Evolutionary conservation across 2,888 invertebrate genomes (phyloP).

Genomic region (Malthinus flaveolus): DNA sequence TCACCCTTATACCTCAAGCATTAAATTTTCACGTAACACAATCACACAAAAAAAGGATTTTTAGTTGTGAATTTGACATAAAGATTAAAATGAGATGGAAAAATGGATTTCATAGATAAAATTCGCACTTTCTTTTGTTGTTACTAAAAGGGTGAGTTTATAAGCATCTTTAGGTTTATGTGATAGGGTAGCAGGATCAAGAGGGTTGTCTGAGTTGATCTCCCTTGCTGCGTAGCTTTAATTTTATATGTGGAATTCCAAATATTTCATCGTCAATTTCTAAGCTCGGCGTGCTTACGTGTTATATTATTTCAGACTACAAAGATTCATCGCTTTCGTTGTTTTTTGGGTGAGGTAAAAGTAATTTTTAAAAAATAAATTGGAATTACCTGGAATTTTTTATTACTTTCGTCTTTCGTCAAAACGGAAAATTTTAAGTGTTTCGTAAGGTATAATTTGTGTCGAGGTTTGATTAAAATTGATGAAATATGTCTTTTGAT

Average conservation of each 20-base stretch:
- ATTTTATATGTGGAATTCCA: constrained; percentile 7
- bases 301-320: not conserved
- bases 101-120: not conserved
- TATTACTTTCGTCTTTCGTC: not conserved
- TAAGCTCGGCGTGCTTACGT: constrained; percentile 1
- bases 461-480: constrained; percentile 22
- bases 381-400: not conserved
- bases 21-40: too few relatives aligned
- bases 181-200: constrained; percentile 2
- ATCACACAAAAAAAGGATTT: too few relatives aligned
- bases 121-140: not conserved
- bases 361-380: not conserved
- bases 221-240: constrained; percentile 1
- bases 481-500: constrained; percentile 16
- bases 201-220: not conserved
- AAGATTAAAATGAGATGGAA: too few relatives aligned
- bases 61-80: too few relatives aligned
- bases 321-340: constrained; percentile 2
- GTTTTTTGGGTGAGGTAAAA: not conserved
- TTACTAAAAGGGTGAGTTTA: constrained; percentile 3
- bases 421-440: not conserved
- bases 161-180: constrained; percentile 3
- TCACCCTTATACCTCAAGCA: too few relatives aligned
- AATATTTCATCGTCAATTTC: constrained; percentile 5
- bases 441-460: not conserved